Evolutionary conservation across 2,888 invertebrate genomes (phyloP).

Genomic region (Dioctria linearis): DNA sequence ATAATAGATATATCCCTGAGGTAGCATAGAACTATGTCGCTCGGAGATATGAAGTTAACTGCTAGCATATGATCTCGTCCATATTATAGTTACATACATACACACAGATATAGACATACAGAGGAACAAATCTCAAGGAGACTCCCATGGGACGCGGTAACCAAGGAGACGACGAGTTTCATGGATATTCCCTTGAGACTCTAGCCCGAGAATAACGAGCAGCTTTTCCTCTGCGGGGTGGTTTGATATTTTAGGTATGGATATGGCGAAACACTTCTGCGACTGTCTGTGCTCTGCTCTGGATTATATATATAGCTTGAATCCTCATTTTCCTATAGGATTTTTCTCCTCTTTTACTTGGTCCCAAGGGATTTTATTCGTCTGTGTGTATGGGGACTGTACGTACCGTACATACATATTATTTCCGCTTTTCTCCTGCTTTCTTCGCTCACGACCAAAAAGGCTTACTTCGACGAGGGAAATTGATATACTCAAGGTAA

Average conservation of each 20-base stretch:
- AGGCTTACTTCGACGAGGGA: constrained; percentile 31
- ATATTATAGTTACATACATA: neutral
- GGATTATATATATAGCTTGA: neutral
- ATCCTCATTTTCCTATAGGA: constrained; percentile 45
- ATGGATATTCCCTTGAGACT: constrained; percentile 51
- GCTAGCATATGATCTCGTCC: constrained; percentile 33
- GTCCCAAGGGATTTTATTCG: constrained; percentile 33
- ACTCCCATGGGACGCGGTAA: constrained; percentile 63
- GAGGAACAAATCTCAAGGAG: constrained; percentile 12
- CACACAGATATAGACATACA: neutral
- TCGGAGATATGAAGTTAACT: constrained; percentile 22
- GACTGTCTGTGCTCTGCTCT: constrained; percentile 10
- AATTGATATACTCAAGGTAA: constrained; percentile 45
- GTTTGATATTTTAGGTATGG: constrained; percentile 44
- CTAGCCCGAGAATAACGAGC: constrained; percentile 57
- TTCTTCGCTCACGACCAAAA: constrained; percentile 30
- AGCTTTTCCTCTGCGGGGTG: constrained; percentile 52
- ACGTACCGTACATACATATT: neutral
- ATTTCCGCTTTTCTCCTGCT: constrained; percentile 32
- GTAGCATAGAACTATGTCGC: constrained; percentile 27
- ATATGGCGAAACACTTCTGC: constrained; percentile 23
- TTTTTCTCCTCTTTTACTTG: constrained; percentile 22
- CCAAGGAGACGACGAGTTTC: constrained; percentile 65
- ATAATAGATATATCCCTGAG: constrained; percentile 13
- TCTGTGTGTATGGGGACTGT: neutral